phyloP scores from a whole-genome alignment of 2,113 vertebrate species.

The Tupaia chinensis region DNA sequence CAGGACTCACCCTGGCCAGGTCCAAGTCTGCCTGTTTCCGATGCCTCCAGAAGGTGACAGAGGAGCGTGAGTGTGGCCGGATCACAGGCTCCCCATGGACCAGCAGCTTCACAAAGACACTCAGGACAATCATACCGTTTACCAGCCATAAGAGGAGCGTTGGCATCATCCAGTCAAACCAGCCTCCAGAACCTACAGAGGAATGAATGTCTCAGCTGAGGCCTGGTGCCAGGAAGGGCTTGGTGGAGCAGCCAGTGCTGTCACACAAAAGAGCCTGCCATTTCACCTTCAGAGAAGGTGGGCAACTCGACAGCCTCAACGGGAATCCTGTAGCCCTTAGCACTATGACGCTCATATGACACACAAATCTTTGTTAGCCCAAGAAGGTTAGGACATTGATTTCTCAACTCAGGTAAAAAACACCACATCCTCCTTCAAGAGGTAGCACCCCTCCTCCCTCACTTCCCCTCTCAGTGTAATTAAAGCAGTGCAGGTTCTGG shows the following conservation, averaged over 20 bases:
- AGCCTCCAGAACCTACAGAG: constrained; percentile 86
- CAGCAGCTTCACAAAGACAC: constrained; percentile 95
- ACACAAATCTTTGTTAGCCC: not conserved
- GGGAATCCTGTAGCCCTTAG: not conserved
- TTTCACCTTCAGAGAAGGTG: not conserved
- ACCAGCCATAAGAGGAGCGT: constrained; percentile 96
- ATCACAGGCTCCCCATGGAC: constrained; percentile 97
- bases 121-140: constrained; percentile 95
- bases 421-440: not conserved
- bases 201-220: not conserved
- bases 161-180: constrained; percentile 96
- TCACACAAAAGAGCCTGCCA: not conserved
- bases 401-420: not conserved
- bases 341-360: not conserved
- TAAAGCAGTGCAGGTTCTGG: not conserved
- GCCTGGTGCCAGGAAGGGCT: not conserved
- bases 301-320: not conserved
- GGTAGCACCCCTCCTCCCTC: rapidly evolving
- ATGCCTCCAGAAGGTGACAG: constrained; percentile 97
- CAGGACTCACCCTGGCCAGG: constrained; percentile 90
- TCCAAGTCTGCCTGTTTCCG: constrained; percentile 97
- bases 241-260: not conserved
- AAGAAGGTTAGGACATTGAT: not conserved
- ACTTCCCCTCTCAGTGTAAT: too few species aligned
- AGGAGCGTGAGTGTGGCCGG: constrained; percentile 94